Base-by-base conservation (phyloP, 2,797 vertebrate species). In the Anolis apletophallus region DNA sequence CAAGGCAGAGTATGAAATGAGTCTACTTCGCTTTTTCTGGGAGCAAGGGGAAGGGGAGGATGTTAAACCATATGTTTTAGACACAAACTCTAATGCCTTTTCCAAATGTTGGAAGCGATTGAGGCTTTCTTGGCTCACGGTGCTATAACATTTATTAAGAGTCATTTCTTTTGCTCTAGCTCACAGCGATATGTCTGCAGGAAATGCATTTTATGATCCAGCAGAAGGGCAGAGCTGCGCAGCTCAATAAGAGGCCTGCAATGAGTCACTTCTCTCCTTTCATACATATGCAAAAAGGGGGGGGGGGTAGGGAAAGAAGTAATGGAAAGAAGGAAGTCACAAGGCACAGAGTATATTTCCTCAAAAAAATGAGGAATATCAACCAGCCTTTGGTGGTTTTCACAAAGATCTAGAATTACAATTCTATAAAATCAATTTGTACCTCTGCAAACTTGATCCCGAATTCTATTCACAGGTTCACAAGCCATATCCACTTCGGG, bases 221-320 rank as follows among this genome's bases (percentile, higher is more conserved):
- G 29, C 32, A 13, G 54, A 72, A 59, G 32, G n/a, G 55, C 21
- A 50, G 55, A 8, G 21, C 32, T 6, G 21, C 50, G 19, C 54
- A 61, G 80, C n/a, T 59, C n/a, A 83, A 32, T 34, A 71, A 71
- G 81, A 72, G 57, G 36, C 55, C 55, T 78, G 75, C n/a, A 52
- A 12, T 79, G 81, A 79, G 67, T 83, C 81, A 87, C 36, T 86
- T 54, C 78, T 86, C 57, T 67, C 32, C 36, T 34, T 61, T 13
- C 36, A 29, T 29, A 36, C 11, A 52, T 55, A 19, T 73, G 84
- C n/a, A 67, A 55, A 46, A 61, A 57, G 36, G 14, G 21, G 40
- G 34, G 6, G 16, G 11, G 32, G 9, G 3, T 21, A 61, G 26
- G 46, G 29, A 46, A 19, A 29, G 74, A 32, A 36, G 67, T n/a